Evolutionary conservation across 2,113 vertebrate species (phyloP).

Genomic region (Pomatostomus ruficeps): DNA sequence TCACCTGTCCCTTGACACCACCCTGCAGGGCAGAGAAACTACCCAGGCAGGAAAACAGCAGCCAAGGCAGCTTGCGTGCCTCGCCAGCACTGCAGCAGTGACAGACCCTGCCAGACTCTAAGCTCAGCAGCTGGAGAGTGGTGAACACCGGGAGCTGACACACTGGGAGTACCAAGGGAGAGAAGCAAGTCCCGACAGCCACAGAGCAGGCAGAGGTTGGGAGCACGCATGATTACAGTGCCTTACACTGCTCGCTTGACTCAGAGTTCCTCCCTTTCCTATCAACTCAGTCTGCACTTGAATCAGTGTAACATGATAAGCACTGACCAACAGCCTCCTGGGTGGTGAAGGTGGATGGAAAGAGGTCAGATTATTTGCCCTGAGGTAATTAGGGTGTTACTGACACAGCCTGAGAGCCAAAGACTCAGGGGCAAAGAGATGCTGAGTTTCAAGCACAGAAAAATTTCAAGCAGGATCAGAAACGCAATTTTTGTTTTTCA

Average conservation of each 20-base stretch:
- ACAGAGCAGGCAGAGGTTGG: neutral
- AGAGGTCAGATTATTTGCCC: neutral
- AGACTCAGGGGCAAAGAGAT: neutral
- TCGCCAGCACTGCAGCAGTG: fast-evolving
- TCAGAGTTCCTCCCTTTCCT: neutral
- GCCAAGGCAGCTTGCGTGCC: neutral
- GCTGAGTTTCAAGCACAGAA: neutral
- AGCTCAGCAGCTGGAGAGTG: neutral
- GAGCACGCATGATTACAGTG: neutral
- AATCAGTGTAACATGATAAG: neutral
- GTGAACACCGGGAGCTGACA: neutral
- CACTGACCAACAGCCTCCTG: neutral
- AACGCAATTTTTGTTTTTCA: neutral
- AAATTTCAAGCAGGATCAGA: neutral
- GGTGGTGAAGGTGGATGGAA: neutral
- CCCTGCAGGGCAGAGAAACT: neutral
- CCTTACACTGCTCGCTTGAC: neutral
- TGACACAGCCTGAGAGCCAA: neutral
- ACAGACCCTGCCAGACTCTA: neutral
- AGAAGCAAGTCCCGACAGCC: neutral
- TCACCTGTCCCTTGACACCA: neutral
- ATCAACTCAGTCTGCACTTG: neutral
- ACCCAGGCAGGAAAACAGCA: neutral
- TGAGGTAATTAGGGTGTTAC: neutral
- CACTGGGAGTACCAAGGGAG: neutral